Percentiles rank a stretch among this genome's conserved stretches.
These are phyloP conservation scores for Limnothrissa miodon DNA, from an alignment of 2,113 vertebrate species.

Conservation along the genomic window DNA sequence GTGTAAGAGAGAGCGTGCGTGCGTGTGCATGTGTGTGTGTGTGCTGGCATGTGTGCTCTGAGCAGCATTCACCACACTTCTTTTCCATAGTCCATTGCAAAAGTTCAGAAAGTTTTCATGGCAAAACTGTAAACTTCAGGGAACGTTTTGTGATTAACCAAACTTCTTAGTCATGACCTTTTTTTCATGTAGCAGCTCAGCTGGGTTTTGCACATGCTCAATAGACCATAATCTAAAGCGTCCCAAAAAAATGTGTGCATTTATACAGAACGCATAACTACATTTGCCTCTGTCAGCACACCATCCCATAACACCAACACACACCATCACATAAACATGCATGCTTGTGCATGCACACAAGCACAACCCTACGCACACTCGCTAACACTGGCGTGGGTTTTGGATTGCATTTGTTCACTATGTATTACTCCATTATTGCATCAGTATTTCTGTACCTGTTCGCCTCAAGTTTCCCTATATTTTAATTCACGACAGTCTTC, in stretches of 20 bases:
- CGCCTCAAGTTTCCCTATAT: slow-evolving; percentile 44
- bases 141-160: not conserved
- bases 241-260: not conserved
- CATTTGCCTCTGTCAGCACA: not conserved
- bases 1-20: slow-evolving; percentile 27
- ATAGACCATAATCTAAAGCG: not conserved
- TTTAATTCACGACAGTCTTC: slow-evolving; percentile 56
- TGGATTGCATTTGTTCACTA: not conserved
- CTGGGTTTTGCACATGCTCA: not conserved
- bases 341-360: not conserved
- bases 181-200: not conserved
- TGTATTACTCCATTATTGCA: slow-evolving; percentile 38
- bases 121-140: slow-evolving; percentile 8
- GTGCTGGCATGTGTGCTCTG: slow-evolving; percentile 33
- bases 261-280: not conserved
- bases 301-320: no score
- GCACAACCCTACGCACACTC: not conserved
- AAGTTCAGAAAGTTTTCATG: not conserved
- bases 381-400: not conserved
- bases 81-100: slow-evolving; percentile 9
- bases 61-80: not conserved
- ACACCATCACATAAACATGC: not conserved
- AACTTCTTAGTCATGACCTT: not conserved
- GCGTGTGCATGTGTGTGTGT: not conserved
- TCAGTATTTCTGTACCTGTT: slow-evolving; percentile 54